Evolutionary conservation across 2,797 vertebrate genomes (phyloP).

Genomic region (Eremophila alpestris): DNA sequence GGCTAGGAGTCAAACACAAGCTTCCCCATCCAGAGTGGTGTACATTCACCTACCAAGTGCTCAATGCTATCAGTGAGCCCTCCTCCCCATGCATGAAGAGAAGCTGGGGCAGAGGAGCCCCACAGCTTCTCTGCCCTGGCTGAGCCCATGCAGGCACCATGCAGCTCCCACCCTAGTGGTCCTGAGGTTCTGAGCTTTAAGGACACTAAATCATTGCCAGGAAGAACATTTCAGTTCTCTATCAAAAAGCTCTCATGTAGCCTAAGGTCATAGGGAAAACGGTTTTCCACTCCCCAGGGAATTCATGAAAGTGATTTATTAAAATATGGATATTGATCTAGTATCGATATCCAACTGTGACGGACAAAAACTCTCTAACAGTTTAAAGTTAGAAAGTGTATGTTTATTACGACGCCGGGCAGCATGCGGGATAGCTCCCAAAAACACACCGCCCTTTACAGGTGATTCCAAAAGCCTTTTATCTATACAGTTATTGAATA

Average conservation of each 20-base stretch:
- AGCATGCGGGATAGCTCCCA: too few species aligned
- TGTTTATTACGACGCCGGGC: too few species aligned
- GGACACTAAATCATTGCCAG: background rate
- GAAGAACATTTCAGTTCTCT: background rate
- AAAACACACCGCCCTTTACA: too few species aligned
- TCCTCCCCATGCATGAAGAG: background rate
- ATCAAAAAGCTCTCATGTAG: background rate
- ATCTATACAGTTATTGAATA: too few species aligned
- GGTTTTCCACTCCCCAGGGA: background rate
- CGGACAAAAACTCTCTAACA: too few species aligned
- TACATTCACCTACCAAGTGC: background rate
- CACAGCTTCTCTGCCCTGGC: too few species aligned
- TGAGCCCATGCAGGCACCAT: fast-evolving
- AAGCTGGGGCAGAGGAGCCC: background rate
- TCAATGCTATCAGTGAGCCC: background rate
- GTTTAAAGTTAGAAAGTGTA: too few species aligned
- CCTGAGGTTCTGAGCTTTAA: background rate
- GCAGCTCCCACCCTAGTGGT: background rate
- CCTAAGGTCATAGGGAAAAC: background rate
- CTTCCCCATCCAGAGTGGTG: background rate
- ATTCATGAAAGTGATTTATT: too few species aligned
- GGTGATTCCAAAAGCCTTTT: too few species aligned
- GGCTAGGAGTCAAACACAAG: background rate
- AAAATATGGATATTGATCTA: too few species aligned
- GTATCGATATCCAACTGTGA: too few species aligned